Conservation (phyloP, 2,888 invertebrate genomes). For the Biston stratarius region DNA sequence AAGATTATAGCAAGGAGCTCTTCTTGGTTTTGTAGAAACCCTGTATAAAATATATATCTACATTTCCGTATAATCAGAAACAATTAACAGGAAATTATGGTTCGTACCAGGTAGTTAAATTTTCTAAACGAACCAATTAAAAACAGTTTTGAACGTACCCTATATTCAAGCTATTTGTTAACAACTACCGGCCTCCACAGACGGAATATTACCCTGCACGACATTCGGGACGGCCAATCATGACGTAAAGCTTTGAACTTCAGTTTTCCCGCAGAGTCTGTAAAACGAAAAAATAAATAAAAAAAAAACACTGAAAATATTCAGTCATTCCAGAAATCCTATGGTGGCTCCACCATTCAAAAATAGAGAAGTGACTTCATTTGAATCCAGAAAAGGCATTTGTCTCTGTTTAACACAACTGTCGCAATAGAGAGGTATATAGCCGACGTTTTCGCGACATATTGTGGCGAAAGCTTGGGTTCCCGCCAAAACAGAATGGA, state of each 20-base stretch:
- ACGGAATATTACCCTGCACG: background rate
- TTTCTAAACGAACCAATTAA: conserved; percentile 10
- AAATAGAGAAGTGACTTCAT: background rate
- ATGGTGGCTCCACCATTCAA: conserved; percentile 1
- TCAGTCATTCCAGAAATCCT: background rate
- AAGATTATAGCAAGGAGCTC: no score
- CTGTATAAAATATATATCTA: background rate
- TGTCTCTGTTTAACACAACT: conserved; percentile 31
- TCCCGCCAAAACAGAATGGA: conserved; percentile 42
- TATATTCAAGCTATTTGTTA: conserved; percentile 19
- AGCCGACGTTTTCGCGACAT: conserved; percentile 33
- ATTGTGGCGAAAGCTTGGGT: conserved; percentile 43
- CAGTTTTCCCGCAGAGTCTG: background rate
- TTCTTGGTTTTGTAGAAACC: no score
- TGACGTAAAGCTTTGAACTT: conserved; percentile 27
- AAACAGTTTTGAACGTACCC: background rate
- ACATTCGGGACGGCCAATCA: conserved; percentile 23
- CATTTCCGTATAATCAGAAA: background rate
- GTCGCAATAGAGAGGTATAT: conserved; percentile 35
- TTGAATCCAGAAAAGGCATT: conserved; percentile 23
- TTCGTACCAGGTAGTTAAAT: background rate
- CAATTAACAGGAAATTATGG: background rate
- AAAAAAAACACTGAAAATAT: background rate
- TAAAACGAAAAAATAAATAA: background rate
- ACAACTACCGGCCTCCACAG: conserved; percentile 16